Evolutionary conservation across 2,113 vertebrate genomes (phyloP).

Genomic region (Ahaetulla prasina): DNA sequence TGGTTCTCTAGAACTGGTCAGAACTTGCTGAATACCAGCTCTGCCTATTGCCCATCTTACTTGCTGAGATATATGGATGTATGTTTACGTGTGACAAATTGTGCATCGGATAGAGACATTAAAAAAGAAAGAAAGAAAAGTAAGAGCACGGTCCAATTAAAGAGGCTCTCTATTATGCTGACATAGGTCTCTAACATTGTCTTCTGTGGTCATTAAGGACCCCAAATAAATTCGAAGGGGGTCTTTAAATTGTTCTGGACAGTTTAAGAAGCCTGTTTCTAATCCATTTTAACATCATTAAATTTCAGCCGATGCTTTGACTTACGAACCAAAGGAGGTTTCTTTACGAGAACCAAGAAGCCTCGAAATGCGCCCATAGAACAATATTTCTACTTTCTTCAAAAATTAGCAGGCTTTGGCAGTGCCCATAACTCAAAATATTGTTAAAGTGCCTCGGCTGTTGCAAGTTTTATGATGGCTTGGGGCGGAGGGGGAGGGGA

Average conservation of each 20-base stretch:
- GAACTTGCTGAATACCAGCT: no score
- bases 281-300: conserved; percentile 5
- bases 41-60: background rate
- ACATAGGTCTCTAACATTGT: background rate
- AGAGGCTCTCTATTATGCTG: background rate
- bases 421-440: conserved; percentile 7
- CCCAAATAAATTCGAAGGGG: background rate
- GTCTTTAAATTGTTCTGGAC: background rate
- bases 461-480: conserved; percentile 23
- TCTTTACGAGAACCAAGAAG: background rate
- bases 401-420: conserved; percentile 19
- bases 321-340: background rate
- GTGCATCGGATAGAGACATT: background rate
- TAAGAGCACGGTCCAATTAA: background rate
- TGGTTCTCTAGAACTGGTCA: no score
- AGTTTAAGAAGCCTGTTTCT: background rate
- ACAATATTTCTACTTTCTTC: background rate
- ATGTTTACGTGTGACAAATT: background rate
- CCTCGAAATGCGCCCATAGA: background rate
- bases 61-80: background rate
- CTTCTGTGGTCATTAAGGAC: background rate
- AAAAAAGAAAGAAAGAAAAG: background rate
- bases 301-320: background rate
- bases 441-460: conserved; percentile 10
- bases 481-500: background rate